Conservation (phyloP, 2,113 vertebrate species). For the Pachyramphus minor region DNA sequence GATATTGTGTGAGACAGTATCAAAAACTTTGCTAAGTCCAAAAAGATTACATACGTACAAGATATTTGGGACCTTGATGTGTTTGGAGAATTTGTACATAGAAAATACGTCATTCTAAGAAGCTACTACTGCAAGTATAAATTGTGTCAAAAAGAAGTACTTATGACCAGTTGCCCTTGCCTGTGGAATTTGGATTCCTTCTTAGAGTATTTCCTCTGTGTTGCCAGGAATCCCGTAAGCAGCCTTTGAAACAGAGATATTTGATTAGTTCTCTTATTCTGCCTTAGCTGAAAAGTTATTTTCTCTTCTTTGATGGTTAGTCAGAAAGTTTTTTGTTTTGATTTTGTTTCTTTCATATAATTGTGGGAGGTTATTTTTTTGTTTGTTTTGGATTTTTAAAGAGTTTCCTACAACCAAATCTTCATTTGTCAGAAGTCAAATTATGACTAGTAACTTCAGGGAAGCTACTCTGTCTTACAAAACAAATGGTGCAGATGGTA, state of each 20-base stretch:
- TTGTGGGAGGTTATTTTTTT: accelerated
- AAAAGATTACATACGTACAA: background rate
- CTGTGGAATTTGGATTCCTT: background rate
- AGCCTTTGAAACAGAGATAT: background rate
- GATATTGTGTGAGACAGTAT: too few species aligned
- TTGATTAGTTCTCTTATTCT: background rate
- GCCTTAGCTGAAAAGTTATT: background rate
- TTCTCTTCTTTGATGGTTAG: background rate
- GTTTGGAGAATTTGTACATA: background rate
- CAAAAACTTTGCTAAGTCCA: background rate
- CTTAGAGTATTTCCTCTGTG: background rate
- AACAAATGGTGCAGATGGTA: background rate
- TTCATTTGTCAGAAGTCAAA: background rate
- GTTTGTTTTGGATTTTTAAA: background rate
- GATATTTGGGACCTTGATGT: background rate
- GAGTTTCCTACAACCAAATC: background rate
- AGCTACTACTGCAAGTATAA: background rate
- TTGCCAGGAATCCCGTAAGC: background rate
- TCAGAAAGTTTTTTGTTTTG: background rate
- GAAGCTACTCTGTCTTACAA: background rate
- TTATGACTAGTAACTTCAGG: background rate
- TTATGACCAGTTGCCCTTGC: background rate
- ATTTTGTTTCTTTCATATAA: background rate
- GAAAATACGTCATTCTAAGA: background rate
- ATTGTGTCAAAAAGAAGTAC: background rate